A percentile compares a stretch with the other conserved stretches of the same genome.
Conservation (phyloP, 1,140 invertebrate species). For the Leptinotarsa texana region DNA sequence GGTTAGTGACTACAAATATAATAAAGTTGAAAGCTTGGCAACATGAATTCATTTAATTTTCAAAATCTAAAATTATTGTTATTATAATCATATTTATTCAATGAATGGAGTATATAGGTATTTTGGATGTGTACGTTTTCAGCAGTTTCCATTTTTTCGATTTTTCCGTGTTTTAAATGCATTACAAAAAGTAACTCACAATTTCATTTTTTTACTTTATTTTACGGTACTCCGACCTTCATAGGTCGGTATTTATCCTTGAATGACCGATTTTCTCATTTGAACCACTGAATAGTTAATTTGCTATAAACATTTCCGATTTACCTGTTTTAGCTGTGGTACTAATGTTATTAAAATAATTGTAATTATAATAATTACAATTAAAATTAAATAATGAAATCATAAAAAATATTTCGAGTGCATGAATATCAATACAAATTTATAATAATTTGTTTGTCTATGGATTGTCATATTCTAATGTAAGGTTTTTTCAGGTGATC, state of each 20-base stretch:
- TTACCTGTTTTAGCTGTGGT: background rate
- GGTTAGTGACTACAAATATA: slow-evolving; percentile 29
- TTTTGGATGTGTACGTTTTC: no score
- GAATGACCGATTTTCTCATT: no score
- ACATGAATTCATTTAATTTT: slow-evolving; percentile 25
- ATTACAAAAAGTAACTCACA: no score
- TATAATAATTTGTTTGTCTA: background rate
- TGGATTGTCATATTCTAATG: background rate
- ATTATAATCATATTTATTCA: no score
- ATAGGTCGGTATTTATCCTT: no score
- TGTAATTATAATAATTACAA: background rate
- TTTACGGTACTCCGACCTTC: no score
- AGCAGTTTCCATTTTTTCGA: no score
- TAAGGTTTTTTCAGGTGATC: slow-evolving; percentile 57
- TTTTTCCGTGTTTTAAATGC: no score
- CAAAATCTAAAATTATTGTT: background rate
- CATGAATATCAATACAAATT: background rate
- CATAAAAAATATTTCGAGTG: background rate
- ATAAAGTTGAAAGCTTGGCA: background rate
- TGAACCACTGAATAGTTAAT: background rate
- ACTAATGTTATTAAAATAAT: background rate
- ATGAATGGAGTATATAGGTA: no score
- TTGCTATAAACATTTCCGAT: background rate
- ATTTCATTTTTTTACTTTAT: no score
- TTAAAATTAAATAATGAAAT: background rate